Conservation (phyloP, 2,113 vertebrate genomes). For the Micromys minutus region DNA sequence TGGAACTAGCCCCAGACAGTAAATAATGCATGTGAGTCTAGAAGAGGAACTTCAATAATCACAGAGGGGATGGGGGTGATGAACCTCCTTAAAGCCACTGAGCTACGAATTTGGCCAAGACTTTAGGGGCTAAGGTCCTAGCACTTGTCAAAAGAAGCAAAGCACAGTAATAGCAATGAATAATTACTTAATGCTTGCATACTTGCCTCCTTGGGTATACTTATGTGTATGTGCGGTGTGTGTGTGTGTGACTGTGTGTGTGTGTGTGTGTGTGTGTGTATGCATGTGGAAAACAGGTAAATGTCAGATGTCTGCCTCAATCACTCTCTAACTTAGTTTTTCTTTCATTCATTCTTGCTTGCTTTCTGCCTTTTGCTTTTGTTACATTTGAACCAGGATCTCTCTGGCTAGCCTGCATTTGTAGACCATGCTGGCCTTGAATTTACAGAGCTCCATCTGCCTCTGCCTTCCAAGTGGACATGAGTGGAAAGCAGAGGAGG, state of each 20-base stretch:
- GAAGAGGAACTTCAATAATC: not conserved
- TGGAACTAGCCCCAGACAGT: constrained; percentile 21
- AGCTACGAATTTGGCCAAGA: not conserved
- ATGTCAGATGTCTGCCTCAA: not conserved
- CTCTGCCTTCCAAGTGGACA: not conserved
- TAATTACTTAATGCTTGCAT: not conserved
- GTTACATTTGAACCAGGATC: not conserved
- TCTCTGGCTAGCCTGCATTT: not conserved
- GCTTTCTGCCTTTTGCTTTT: not conserved
- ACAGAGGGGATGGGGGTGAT: not conserved
- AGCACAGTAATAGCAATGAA: not conserved
- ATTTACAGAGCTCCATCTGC: not conserved
- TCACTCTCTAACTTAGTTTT: too few relatives aligned
- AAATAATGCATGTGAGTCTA: not conserved
- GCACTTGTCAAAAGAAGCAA: not conserved
- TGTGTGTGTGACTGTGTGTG: not conserved
- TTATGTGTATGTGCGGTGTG: not conserved
- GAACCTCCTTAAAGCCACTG: too few relatives aligned
- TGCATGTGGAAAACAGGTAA: not conserved
- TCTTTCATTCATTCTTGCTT: not conserved
- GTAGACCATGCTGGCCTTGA: not conserved
- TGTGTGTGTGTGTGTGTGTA: not conserved
- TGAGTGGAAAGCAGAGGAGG: not conserved
- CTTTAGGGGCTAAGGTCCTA: not conserved
- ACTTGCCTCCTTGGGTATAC: not conserved